Evolutionary conservation across 1,140 invertebrate genomes (phyloP).

Genomic region (Metaphire vulgaris): DNA sequence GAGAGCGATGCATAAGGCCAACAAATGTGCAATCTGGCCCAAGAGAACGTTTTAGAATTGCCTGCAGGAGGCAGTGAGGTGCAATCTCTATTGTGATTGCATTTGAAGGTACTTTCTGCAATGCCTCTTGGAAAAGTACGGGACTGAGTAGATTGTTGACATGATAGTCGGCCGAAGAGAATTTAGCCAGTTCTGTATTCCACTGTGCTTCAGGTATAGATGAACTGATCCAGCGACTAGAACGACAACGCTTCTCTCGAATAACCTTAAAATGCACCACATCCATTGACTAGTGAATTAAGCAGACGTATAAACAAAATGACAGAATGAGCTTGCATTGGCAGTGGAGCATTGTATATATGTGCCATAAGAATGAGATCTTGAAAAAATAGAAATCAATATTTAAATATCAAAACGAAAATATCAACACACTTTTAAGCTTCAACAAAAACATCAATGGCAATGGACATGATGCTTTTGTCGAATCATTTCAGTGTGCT

Average conservation of each 20-base stretch:
- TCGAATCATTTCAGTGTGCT: no score
- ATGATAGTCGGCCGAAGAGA: slow-evolving; percentile 84
- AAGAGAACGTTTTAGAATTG: slow-evolving; percentile 73
- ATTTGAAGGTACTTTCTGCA: slow-evolving; percentile 74
- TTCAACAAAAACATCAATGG: no score
- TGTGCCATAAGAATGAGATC: no score
- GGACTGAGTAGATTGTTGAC: slow-evolving; percentile 84
- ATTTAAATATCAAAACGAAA: no score
- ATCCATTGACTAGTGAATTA: no score
- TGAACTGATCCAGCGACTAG: slow-evolving; percentile 78
- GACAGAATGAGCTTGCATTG: no score
- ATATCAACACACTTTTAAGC: no score
- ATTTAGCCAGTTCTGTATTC: slow-evolving; percentile 66
- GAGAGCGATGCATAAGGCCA: slow-evolving; percentile 68
- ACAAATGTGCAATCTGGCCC: slow-evolving; percentile 59
- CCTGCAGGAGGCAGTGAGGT: slow-evolving; percentile 80
- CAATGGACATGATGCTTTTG: no score
- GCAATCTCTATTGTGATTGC: slow-evolving; percentile 87
- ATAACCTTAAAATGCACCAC: slow-evolving; percentile 71
- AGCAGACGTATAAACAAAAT: no score
- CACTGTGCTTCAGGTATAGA: slow-evolving; percentile 81
- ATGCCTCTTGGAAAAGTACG: slow-evolving; percentile 70
- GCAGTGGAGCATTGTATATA: no score
- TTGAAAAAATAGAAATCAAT: no score
- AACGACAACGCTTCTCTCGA: slow-evolving; percentile 68